Evolutionary conservation across 1,140 invertebrate genomes (phyloP).

Genomic region (Drosophila seguyi): DNA sequence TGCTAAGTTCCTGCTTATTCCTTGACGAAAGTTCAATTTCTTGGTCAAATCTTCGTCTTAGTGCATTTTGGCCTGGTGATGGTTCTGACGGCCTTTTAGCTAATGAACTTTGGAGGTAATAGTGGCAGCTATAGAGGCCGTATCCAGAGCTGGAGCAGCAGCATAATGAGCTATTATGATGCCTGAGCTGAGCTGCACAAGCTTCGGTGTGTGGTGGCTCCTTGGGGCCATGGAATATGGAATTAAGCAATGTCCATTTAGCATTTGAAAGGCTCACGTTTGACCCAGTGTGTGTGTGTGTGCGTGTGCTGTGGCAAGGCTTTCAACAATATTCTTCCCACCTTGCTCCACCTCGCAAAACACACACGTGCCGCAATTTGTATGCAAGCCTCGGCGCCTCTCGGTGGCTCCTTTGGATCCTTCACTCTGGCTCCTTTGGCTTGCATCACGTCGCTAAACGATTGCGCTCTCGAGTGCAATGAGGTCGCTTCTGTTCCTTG

Average conservation of each 20-base stretch:
- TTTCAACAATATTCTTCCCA: conserved; percentile 56
- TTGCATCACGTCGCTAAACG: conserved; percentile 65
- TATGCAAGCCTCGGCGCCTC: conserved; percentile 60
- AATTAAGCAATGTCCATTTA: conserved; percentile 82
- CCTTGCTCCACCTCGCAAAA: conserved; percentile 3
- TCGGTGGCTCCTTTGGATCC: conserved; percentile 27
- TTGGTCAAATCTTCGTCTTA: neutral
- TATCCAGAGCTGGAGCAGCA: conserved; percentile 7
- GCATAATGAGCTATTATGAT: conserved; percentile 81
- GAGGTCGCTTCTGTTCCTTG: conserved; percentile 49
- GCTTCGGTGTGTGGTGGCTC: conserved; percentile 24
- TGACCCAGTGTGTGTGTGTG: conserved; percentile 43
- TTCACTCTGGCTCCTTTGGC: conserved; percentile 35
- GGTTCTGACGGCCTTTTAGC: conserved; percentile 62
- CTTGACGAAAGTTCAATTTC: conserved; percentile 4
- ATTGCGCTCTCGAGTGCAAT: conserved; percentile 75
- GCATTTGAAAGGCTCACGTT: conserved; percentile 76
- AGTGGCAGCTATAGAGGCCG: conserved; percentile 2
- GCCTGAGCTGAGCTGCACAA: conserved; percentile 68
- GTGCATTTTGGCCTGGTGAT: conserved; percentile 15
- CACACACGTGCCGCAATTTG: conserved; percentile 63
- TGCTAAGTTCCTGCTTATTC: neutral
- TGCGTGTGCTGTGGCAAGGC: conserved; percentile 29
- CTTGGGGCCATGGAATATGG: conserved; percentile 59
- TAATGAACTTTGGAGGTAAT: conserved; percentile 67